Evolutionary conservation across 1,140 invertebrate species (phyloP).

Genomic region (Lysiphlebus fabarum): DNA sequence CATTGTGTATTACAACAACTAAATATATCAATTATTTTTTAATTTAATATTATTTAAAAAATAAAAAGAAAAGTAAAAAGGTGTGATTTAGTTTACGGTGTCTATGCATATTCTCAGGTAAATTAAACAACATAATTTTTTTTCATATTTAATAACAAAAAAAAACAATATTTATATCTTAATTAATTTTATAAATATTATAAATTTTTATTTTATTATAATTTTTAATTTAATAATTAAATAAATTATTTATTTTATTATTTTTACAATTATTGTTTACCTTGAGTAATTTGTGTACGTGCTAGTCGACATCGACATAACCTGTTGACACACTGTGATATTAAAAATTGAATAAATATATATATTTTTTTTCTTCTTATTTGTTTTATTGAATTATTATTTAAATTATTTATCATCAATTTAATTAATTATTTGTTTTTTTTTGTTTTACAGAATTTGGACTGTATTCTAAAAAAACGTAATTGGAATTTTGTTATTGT

Average conservation of each 20-base stretch:
- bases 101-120: constrained; percentile 53
- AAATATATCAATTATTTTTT: constrained; percentile 49
- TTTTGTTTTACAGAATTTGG: constrained; percentile 47
- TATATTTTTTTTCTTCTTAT: no score
- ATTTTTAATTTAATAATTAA: no score
- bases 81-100: constrained; percentile 45
- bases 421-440: not conserved
- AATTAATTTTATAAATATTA: not conserved
- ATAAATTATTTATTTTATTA: not conserved
- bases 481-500: no score
- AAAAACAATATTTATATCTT: not conserved
- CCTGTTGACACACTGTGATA: constrained; percentile 14
- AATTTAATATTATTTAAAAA: no score
- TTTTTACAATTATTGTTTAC: constrained; percentile 39
- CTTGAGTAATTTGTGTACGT: constrained; percentile 30
- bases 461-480: constrained; percentile 45
- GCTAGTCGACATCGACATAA: constrained; percentile 24
- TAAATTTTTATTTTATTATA: no score
- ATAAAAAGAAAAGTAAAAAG: no score
- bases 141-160: no score
- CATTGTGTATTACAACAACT: constrained; percentile 21
- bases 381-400: no score
- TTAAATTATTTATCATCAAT: constrained; percentile 7
- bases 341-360: not conserved
- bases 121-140: constrained; percentile 9